A percentile compares a stretch with the other conserved stretches of the same genome.
Conservation (phyloP, 2,113 vertebrate genomes). For the Cinclus mexicanus region DNA sequence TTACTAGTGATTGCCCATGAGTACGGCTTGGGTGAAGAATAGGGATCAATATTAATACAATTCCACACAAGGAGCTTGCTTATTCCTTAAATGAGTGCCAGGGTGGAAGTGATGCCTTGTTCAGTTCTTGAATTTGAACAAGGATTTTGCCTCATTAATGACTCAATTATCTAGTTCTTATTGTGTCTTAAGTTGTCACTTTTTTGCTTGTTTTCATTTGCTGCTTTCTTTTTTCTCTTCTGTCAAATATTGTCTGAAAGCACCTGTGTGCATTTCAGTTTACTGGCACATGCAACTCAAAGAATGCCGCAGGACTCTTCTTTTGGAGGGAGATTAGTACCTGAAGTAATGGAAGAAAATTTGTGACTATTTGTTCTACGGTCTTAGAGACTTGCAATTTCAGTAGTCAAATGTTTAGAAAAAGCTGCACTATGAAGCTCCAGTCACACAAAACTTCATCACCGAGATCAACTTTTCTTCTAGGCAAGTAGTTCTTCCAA, state of each 20-base stretch:
- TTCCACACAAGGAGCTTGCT: not conserved
- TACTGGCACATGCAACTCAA: not conserved
- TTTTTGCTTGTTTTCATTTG: not conserved
- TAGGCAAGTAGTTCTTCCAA: not conserved
- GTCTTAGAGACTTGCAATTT: not conserved
- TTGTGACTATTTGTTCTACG: not conserved
- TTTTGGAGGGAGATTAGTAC: not conserved
- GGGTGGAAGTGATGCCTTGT: not conserved
- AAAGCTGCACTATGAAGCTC: not conserved
- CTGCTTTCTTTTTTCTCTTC: not conserved
- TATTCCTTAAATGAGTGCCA: not conserved
- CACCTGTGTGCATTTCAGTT: not conserved
- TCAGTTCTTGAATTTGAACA: not conserved
- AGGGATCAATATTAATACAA: rapidly evolving
- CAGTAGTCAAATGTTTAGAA: not conserved
- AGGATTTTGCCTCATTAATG: not conserved
- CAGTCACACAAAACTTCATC: not conserved
- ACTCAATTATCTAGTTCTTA: not conserved
- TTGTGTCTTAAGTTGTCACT: not conserved
- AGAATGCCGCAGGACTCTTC: not conserved
- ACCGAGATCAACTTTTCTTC: not conserved
- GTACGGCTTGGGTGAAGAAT: not conserved
- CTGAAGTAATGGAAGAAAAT: not conserved
- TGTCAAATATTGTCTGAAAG: not conserved
- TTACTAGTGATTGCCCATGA: not conserved